These are phyloP conservation scores for Macropodus opercularis DNA, from an alignment of 2,797 vertebrate genomes.

Conservation along the genomic window DNA sequence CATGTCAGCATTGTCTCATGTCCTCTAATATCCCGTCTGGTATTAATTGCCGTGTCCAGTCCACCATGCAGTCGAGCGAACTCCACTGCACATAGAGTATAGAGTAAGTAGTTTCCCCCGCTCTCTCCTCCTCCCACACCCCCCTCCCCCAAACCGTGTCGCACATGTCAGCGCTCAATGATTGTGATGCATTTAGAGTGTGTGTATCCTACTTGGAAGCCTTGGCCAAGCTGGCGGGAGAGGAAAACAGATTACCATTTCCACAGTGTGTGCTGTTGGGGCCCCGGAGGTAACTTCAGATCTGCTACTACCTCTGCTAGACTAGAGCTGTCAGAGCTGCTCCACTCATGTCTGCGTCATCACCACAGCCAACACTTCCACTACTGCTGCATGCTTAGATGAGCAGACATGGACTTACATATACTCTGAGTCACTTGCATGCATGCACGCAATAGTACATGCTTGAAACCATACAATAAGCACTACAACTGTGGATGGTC, in stretches of 20 bases:
- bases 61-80: no score
- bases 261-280: conserved; percentile 44
- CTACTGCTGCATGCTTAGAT: conserved; percentile 37
- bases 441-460: conserved; percentile 19
- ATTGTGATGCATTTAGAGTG: conserved; percentile 62
- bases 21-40: neutral
- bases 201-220: conserved; percentile 49
- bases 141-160: conserved; percentile 1
- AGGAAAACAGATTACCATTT: conserved; percentile 68
- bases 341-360: conserved; percentile 66
- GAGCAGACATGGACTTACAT: conserved; percentile 35
- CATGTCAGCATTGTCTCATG: neutral
- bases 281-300: conserved; percentile 63
- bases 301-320: conserved; percentile 69
- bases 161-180: conserved; percentile 38
- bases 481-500: neutral
- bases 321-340: conserved; percentile 65
- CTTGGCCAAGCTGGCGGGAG: conserved; percentile 48
- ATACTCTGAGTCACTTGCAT: conserved; percentile 24
- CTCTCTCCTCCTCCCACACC: neutral
- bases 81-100: no score
- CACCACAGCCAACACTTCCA: conserved; percentile 47
- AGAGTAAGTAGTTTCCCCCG: conserved; percentile 12
- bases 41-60: conserved; percentile 1
- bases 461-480: conserved; percentile 12